phyloP scores from a whole-genome alignment of 1,140 invertebrate species.

The Drosophila lini region DNA sequence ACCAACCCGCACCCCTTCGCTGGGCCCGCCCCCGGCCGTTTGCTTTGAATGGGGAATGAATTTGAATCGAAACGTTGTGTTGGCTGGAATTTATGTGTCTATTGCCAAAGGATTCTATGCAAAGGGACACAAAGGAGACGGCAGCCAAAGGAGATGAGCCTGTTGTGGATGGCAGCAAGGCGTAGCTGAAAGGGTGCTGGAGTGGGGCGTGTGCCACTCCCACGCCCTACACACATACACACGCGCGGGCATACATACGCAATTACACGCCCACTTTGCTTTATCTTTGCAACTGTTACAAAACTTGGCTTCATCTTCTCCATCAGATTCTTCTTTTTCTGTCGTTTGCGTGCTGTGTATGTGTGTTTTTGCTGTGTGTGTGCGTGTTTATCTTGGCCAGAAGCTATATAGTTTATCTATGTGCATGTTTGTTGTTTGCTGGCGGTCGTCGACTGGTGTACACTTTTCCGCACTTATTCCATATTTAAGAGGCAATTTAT shows the following conservation, averaged over 20 bases:
- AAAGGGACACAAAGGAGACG: slow-evolving; percentile 45
- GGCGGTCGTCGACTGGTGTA: slow-evolving; percentile 56
- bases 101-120: slow-evolving; percentile 61
- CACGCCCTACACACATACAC: slow-evolving; percentile 16
- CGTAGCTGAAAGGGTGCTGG: slow-evolving; percentile 14
- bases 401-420: slow-evolving; percentile 80
- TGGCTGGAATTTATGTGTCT: slow-evolving; percentile 61
- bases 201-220: slow-evolving; percentile 7
- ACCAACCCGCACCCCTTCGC: background rate
- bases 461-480: slow-evolving; percentile 82
- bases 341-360: slow-evolving; percentile 24
- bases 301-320: slow-evolving; percentile 55
- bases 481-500: slow-evolving; percentile 85
- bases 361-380: slow-evolving; percentile 5
- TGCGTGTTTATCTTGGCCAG: slow-evolving; percentile 73
- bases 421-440: slow-evolving; percentile 72
- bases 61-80: slow-evolving; percentile 61
- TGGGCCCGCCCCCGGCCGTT: slow-evolving; percentile 41
- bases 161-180: slow-evolving; percentile 20
- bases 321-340: slow-evolving; percentile 35
- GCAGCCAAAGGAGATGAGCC: slow-evolving; percentile 21
- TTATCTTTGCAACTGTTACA: slow-evolving; percentile 65
- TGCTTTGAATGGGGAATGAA: slow-evolving; percentile 53
- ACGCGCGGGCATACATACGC: slow-evolving; percentile 44
- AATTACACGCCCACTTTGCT: slow-evolving; percentile 68